Percentiles rank a stretch among this genome's conserved stretches.
Conservation (phyloP, 1,140 invertebrate genomes). For the Brachystomella parvula region DNA sequence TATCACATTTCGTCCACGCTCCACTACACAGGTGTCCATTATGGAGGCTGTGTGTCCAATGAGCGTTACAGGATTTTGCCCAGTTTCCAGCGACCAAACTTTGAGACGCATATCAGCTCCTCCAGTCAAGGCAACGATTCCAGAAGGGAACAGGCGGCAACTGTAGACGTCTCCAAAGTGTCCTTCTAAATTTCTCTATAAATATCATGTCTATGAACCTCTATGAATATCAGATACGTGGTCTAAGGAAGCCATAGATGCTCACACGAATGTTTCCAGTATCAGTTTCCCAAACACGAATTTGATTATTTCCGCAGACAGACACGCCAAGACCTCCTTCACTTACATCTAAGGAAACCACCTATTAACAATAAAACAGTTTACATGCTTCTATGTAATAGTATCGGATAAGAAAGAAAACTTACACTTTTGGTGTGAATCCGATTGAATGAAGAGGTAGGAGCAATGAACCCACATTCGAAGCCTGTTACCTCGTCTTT, state of each 20-base stretch:
- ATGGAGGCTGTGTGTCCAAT: conserved; percentile 59
- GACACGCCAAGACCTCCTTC: conserved; percentile 55
- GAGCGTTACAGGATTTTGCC: conserved; percentile 57
- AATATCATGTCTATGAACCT: conserved; percentile 19
- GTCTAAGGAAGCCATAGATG: conserved; percentile 8
- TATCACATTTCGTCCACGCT: conserved; percentile 62
- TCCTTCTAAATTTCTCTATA: conserved; percentile 53
- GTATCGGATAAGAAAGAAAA: background rate
- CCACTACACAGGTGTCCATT: conserved; percentile 57
- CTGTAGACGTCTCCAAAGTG: conserved; percentile 62
- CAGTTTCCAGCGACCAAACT: conserved; percentile 62
- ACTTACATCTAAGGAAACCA: conserved; percentile 51
- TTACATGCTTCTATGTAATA: background rate
- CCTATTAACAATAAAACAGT: conserved; percentile 38
- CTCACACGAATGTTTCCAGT: conserved; percentile 50
- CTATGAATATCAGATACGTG: background rate
- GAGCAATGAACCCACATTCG: conserved; percentile 39
- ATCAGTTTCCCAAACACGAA: conserved; percentile 56
- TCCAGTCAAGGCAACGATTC: conserved; percentile 55
- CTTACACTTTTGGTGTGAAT: conserved; percentile 40
- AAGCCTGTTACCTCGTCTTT: conserved; percentile 29
- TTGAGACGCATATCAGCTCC: conserved; percentile 61
- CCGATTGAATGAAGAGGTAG: conserved; percentile 32
- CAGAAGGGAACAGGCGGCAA: conserved; percentile 63
- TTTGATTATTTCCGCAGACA: conserved; percentile 51